These are phyloP conservation scores for Taurulus bubalis DNA, from an alignment of 2,113 vertebrate genomes.

Conservation along the genomic window DNA sequence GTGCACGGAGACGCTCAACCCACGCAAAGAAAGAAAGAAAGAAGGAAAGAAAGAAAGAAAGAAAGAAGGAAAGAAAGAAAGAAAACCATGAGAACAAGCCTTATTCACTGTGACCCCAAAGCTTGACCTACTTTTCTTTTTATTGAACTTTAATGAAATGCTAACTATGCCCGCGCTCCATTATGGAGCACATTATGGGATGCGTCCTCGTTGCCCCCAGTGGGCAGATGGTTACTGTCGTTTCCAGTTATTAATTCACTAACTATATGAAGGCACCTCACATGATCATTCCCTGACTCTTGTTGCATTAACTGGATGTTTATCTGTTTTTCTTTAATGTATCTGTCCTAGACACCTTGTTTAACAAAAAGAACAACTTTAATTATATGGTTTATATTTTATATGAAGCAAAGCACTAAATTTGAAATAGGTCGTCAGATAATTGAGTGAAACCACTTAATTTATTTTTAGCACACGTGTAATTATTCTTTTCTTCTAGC, in stretches of 20 bases:
- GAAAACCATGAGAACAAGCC: no score
- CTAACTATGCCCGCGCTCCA: slow-evolving; percentile 31
- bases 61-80: no score
- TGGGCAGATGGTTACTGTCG: slow-evolving; percentile 12
- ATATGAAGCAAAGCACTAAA: neutral
- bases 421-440: neutral
- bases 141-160: slow-evolving; percentile 45
- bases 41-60: slow-evolving; percentile 5
- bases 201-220: slow-evolving; percentile 4
- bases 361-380: neutral
- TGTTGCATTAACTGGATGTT: slow-evolving; percentile 25
- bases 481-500: neutral
- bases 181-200: slow-evolving; percentile 3
- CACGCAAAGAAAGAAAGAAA: neutral
- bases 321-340: neutral
- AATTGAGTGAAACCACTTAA: neutral
- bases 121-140: slow-evolving; percentile 62
- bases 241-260: neutral
- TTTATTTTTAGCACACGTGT: neutral
- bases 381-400: neutral
- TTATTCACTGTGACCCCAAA: slow-evolving; percentile 79
- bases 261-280: slow-evolving; percentile 11
- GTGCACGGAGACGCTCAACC: slow-evolving; percentile 10
- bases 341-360: neutral
- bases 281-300: slow-evolving; percentile 31